phyloP scores from a whole-genome alignment of 2,797 vertebrate species.

The Periophthalmus magnuspinnatus region DNA sequence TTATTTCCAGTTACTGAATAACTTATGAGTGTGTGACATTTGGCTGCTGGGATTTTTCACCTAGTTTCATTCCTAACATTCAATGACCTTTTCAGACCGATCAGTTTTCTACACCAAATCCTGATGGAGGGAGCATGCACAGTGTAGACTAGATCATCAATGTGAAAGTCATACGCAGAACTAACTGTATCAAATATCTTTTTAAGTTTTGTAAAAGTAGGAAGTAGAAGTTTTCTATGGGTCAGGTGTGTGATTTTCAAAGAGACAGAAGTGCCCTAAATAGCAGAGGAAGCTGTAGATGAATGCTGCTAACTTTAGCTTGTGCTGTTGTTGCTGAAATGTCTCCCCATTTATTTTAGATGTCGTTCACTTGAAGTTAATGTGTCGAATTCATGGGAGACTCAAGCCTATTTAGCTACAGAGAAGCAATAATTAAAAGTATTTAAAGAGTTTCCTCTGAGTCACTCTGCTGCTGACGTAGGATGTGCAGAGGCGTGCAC shows the following conservation, averaged over 20 bases:
- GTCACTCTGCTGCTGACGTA: neutral
- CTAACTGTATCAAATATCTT: neutral
- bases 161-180: neutral
- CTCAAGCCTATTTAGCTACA: neutral
- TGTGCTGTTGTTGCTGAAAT: slow-evolving; percentile 3
- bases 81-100: slow-evolving; percentile 46
- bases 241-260: neutral
- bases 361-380: neutral
- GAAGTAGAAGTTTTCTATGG: neutral
- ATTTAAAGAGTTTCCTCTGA: neutral
- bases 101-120: neutral
- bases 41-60: slow-evolving; percentile 34
- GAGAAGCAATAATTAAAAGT: slow-evolving; percentile 5
- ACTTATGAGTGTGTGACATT: slow-evolving; percentile 42
- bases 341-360: neutral
- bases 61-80: slow-evolving; percentile 22
- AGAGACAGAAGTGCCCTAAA: neutral
- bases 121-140: slow-evolving; percentile 2
- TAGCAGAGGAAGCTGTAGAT: neutral
- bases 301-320: slow-evolving; percentile 5
- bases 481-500: neutral
- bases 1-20: slow-evolving; percentile 22
- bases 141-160: neutral
- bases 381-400: neutral
- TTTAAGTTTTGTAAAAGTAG: neutral